Conservation (phyloP, 2,888 invertebrate genomes). For the Parelbella ahira region DNA sequence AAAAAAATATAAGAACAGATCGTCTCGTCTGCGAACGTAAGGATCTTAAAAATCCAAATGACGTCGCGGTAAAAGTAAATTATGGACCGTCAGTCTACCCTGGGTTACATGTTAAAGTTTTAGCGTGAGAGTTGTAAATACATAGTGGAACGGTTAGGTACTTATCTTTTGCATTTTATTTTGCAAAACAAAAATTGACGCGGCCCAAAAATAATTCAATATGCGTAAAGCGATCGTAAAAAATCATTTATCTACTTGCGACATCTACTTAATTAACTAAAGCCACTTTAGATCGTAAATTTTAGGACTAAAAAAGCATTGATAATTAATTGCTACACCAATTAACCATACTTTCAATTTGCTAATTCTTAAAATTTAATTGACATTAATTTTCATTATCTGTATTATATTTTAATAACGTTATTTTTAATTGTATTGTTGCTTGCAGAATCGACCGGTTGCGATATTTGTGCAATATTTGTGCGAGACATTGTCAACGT, state of each 20-base stretch:
- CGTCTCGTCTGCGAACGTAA: not conserved
- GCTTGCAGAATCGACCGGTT: conserved; percentile 17
- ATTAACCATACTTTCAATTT: not conserved
- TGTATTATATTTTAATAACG: conserved; percentile 1
- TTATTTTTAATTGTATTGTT: conserved; percentile 12
- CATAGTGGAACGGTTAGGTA: too few relatives aligned
- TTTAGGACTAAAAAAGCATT: too few relatives aligned
- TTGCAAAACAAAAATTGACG: not conserved
- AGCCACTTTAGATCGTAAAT: not conserved
- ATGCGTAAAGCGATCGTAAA: too few relatives aligned
- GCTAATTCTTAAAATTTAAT: conserved; percentile 1
- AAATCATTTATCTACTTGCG: too few relatives aligned
- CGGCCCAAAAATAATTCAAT: too few relatives aligned
- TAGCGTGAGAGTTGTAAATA: too few relatives aligned
- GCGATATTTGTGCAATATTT: conserved; percentile 7
- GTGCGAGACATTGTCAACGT: conserved; percentile 7
- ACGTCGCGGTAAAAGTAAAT: not conserved
- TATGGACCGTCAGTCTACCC: too few relatives aligned
- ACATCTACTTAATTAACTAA: conserved; percentile 1
- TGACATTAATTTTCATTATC: not conserved
- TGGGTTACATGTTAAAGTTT: conserved; percentile 1
- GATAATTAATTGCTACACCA: too few relatives aligned
- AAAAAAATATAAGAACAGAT: too few relatives aligned
- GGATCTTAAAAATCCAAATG: not conserved
- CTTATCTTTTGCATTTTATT: not conserved